These are phyloP conservation scores for Bombus huntii DNA, from an alignment of 1,140 invertebrate genomes.

Conservation along the genomic window DNA sequence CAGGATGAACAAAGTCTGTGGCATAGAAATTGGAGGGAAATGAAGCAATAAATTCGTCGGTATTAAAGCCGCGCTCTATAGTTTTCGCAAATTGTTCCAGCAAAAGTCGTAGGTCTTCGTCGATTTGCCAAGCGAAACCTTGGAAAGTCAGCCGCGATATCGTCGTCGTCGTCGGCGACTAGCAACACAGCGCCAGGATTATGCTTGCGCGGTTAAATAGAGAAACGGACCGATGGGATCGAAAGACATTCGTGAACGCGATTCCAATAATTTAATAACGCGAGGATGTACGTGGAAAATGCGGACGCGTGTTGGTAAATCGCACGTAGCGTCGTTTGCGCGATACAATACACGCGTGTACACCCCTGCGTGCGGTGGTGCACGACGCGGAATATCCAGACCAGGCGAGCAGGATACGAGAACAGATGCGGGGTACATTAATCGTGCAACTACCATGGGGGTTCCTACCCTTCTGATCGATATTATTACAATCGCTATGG, in stretches of 20 bases:
- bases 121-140: neutral
- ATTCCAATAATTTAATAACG: neutral
- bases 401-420: conserved; percentile 50
- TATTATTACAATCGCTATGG: conserved; percentile 59
- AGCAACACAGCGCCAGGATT: neutral
- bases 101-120: neutral
- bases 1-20: too few species aligned
- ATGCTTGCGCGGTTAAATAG: neutral
- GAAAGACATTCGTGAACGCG: too few species aligned
- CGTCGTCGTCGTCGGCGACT: too few species aligned
- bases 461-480: conserved; percentile 67
- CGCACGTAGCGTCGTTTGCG: too few species aligned
- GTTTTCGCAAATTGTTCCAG: neutral
- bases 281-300: neutral
- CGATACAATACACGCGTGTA: neutral
- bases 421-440: conserved; percentile 76
- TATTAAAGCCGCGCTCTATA: neutral
- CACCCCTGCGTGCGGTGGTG: neutral
- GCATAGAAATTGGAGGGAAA: too few species aligned
- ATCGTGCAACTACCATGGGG: conserved; percentile 60
- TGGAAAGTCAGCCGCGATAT: neutral
- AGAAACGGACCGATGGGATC: too few species aligned
- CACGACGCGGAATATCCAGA: conserved; percentile 28
- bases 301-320: too few species aligned
- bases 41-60: too few species aligned